Base-by-base conservation (phyloP, 2,797 vertebrate species). In the Hemibagrus guttatus region DNA sequence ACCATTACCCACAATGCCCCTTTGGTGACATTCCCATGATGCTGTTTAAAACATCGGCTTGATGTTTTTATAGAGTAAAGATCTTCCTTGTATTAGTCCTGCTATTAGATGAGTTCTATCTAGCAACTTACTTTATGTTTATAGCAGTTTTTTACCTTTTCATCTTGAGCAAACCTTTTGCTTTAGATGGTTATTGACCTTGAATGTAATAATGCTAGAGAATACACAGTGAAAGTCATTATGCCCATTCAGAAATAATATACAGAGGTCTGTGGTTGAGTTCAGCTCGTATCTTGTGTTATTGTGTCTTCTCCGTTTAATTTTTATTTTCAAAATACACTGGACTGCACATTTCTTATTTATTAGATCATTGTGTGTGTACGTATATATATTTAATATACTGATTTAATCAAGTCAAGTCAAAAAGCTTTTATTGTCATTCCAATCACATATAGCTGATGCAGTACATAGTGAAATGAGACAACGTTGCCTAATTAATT, bases 1-100 rank as follows among this genome's bases (percentile, higher is more conserved):
- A 12, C 52, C 16, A 23, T 69, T 90, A 78, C 83, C 88, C 88
- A 81, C 84, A 87, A 69, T 86, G 23, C 81, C 86, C 66, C 84
- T 58, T 28, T 83, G 56, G 35, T 83, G 87, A 74, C 84, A 56
- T 85, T 84, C 71, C 31, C 3, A 72, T 31, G 42, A 52, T 54
- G 8, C 52, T 82, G 16, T 84, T 39, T 84, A 39, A 49, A 66
- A 52, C 12, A 17, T 31, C 31, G 9, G 31, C 9, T 42, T 42
- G 28, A 64, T 87, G 69, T 76, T 75, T 61, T 81, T 31, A 49
- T 61, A 59, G 72, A 46, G 56, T 5, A 9, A 49, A 59, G n/a
- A 69, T 66, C 12, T 28, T 46, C 26, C 35, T 63, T 84, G 63
- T 26, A 26, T 52, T 6, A 26, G 8, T 26, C 12, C 42, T n/a